phyloP scores from a whole-genome alignment of 2,888 invertebrate species.

The Eretmocerus hayati region DNA sequence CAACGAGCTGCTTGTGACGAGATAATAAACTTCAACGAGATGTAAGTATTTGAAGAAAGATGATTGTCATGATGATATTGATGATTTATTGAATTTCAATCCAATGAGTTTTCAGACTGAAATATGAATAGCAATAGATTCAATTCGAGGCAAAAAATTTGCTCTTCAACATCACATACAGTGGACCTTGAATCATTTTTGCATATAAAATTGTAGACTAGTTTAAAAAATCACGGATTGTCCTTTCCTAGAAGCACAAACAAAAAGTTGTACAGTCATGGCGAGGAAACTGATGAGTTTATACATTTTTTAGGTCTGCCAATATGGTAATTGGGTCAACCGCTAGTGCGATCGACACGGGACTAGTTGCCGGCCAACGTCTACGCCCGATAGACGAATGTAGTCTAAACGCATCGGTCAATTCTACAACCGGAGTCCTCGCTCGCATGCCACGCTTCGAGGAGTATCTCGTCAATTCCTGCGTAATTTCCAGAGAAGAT shows the following conservation, averaged over 20 bases:
- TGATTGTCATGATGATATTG: too few relatives aligned
- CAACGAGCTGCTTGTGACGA: too few relatives aligned
- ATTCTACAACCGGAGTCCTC: slow-evolving; percentile 51
- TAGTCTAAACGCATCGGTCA: slow-evolving; percentile 50
- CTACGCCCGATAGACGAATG: slow-evolving; percentile 32
- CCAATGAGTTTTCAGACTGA: too few relatives aligned
- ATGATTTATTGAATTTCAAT: too few relatives aligned
- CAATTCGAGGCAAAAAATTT: too few relatives aligned
- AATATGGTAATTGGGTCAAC: slow-evolving; percentile 4
- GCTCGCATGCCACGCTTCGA: slow-evolving; percentile 55
- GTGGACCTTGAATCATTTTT: too few relatives aligned
- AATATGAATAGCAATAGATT: too few relatives aligned
- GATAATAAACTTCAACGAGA: too few relatives aligned
- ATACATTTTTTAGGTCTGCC: slow-evolving; percentile 8
- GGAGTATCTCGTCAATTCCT: slow-evolving; percentile 52
- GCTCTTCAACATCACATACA: too few relatives aligned
- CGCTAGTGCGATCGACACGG: slow-evolving; percentile 3
- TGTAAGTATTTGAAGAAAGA: too few relatives aligned
- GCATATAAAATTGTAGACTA: too few relatives aligned
- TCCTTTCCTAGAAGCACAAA: not conserved
- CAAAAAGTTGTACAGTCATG: not conserved
- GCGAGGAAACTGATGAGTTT: not conserved
- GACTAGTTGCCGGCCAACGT: not conserved
- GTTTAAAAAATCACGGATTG: too few relatives aligned
- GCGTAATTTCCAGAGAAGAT: slow-evolving; percentile 51